Base-by-base conservation (phyloP, 1,140 invertebrate species). In the Meloidogyne exigua region DNA sequence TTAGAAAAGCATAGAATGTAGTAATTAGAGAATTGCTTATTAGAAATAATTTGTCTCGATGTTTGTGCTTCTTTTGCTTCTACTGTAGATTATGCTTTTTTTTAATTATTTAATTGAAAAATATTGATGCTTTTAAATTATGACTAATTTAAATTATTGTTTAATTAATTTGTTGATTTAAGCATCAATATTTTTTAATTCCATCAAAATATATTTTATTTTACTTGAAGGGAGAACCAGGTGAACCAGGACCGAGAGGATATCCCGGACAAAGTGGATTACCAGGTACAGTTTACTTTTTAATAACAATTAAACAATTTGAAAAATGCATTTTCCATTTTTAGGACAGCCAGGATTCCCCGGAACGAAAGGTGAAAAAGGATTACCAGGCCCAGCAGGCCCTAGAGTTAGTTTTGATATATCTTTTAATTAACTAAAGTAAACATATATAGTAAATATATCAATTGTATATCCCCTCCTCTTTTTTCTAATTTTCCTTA, bases 291-390 rank as follows among this genome's bases (percentile, higher is more conserved):
- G n/a, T n/a, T n/a, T n/a, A n/a, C n/a, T n/a, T n/a, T n/a, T n/a
- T n/a, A n/a, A n/a, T n/a, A n/a, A n/a, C n/a, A n/a, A n/a, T n/a
- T n/a, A n/a, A n/a, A n/a, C n/a, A n/a, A n/a, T n/a, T n/a, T n/a
- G n/a, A n/a, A n/a, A n/a, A n/a, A n/a, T n/a, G n/a, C n/a, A n/a
- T n/a, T n/a, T n/a, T n/a, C n/a, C n/a, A n/a, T n/a, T n/a, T n/a
- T n/a, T n/a, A n/a, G n/a, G n/a, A n/a, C 82, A 83, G 57, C 85
- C 86, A 15, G 85, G 81, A 13, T 65, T 82, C 12, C 81, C 87
- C 26, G 87, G 87, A 76, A 86, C 84, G 72, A 88, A 83, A 72
- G 85, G 85, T 63, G 87, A 88, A 72, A 87, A 87, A 77, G 87
- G 87, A 25, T 73, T 87, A 49, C 76, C 77, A 28, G 86, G 86